These are phyloP conservation scores for Hemaris fuciformis DNA, from an alignment of 2,888 invertebrate genomes.

Conservation along the genomic window DNA sequence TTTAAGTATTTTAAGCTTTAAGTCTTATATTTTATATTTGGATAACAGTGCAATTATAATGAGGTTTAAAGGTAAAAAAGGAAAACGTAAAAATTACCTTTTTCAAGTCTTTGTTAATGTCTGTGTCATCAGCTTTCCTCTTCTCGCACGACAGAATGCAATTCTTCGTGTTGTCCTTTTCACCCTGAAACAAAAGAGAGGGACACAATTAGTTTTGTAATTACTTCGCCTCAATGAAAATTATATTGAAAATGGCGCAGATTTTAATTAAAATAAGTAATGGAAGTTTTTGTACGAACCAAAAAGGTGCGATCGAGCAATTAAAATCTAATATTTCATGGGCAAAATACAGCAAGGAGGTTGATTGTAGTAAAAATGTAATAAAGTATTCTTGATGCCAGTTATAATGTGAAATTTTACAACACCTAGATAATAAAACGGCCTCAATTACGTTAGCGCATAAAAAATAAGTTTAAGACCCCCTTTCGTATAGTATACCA, in stretches of 20 bases:
- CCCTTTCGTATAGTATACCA: too few species aligned
- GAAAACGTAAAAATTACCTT: conserved; percentile 87
- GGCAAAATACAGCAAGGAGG: neutral
- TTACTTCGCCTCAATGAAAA: neutral
- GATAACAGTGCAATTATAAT: too few species aligned
- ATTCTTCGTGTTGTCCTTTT: conserved; percentile 83
- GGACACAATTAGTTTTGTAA: neutral
- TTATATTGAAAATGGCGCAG: neutral
- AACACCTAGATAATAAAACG: too few species aligned
- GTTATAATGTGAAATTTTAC: neutral
- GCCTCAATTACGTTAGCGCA: too few species aligned
- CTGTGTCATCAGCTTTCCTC: conserved; percentile 90
- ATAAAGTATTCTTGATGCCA: neutral
- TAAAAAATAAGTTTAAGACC: too few species aligned
- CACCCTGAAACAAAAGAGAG: conserved; percentile 76
- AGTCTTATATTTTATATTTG: too few species aligned
- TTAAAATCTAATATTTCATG: neutral
- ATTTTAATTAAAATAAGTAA: neutral
- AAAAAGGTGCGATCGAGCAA: neutral
- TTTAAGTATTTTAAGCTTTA: too few species aligned
- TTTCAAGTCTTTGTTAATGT: conserved; percentile 91
- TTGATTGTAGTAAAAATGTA: neutral
- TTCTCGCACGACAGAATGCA: conserved; percentile 87
- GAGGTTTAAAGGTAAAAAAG: too few species aligned
- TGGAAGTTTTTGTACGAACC: neutral